Percentiles rank a stretch among this genome's conserved stretches.
Evolutionary conservation across 2,113 vertebrate genomes (phyloP).

Genomic region (Dromiciops gliroides): DNA sequence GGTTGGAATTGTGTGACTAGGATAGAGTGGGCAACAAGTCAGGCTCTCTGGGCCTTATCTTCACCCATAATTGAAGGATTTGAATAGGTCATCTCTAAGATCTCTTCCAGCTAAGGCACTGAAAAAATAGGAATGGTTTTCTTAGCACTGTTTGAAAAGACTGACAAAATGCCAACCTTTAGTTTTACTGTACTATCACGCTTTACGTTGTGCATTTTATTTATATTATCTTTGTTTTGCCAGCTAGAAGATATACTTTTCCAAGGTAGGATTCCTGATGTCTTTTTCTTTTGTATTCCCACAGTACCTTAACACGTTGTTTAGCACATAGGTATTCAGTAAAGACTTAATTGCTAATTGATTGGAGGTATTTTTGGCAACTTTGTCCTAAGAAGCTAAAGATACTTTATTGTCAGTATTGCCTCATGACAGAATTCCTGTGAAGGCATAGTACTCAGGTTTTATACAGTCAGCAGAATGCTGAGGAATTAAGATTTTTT

Average conservation of each 20-base stretch:
- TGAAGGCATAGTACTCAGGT: background rate
- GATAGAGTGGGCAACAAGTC: background rate
- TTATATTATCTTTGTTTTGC: background rate
- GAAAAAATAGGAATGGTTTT: no score
- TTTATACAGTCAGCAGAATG: background rate
- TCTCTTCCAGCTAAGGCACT: background rate
- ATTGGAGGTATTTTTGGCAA: background rate
- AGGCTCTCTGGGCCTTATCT: background rate
- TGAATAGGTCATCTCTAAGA: background rate
- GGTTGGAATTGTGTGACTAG: background rate
- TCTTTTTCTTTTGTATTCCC: background rate
- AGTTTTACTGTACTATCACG: no score
- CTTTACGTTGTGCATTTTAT: background rate
- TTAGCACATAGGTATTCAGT: background rate
- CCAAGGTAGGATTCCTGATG: background rate
- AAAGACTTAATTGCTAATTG: background rate
- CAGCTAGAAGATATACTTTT: background rate
- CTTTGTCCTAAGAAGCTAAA: background rate
- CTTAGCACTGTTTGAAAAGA: no score
- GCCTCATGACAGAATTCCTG: background rate
- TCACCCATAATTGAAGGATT: no score
- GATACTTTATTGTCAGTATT: background rate
- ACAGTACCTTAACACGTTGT: background rate
- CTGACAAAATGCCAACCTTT: no score
- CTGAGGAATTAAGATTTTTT: background rate